phyloP scores from a whole-genome alignment of 92 coral and sea anemone genomes.

The Virgularia gustaviana region DNA sequence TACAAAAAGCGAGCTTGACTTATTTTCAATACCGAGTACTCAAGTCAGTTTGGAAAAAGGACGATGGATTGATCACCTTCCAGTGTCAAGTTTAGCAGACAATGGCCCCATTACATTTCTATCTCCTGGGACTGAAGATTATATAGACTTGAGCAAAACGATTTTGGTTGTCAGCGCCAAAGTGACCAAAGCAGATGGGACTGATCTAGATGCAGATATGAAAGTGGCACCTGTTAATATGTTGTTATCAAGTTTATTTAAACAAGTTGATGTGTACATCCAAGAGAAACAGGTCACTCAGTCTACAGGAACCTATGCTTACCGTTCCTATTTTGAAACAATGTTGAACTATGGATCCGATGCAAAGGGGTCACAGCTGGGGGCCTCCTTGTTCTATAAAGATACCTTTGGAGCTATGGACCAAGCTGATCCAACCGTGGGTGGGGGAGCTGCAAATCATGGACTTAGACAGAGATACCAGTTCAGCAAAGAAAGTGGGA shows the following conservation, averaged over 20 bases:
- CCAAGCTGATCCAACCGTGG: not conserved
- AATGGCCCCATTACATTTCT: not conserved
- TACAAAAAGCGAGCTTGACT: no score
- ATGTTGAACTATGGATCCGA: slow-evolving; percentile 3
- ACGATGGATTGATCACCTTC: not conserved
- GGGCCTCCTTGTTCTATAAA: slow-evolving; percentile 9
- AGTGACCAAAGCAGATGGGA: slow-evolving; percentile 8
- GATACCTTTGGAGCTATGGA: slow-evolving; percentile 29
- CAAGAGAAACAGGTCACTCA: slow-evolving; percentile 21
- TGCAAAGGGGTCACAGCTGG: slow-evolving; percentile 22
- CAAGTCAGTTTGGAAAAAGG: no score
- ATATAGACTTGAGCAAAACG: not conserved
- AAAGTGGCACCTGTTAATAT: slow-evolving; percentile 24
- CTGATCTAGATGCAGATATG: not conserved
- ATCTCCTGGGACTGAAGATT: not conserved
- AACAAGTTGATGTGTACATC: slow-evolving; percentile 7
- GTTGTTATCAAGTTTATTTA: slow-evolving; percentile 22
- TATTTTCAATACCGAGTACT: not conserved
- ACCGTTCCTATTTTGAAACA: slow-evolving; percentile 7
- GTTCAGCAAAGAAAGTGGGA: slow-evolving; percentile 16
- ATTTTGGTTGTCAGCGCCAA: slow-evolving; percentile 1
- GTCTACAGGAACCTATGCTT: slow-evolving; percentile 31
- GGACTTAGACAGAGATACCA: not conserved
- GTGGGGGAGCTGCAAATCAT: not conserved
- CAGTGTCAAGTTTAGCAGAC: not conserved